phyloP scores from a whole-genome alignment of 2,113 vertebrate genomes.

The Podarcis cretensis region DNA sequence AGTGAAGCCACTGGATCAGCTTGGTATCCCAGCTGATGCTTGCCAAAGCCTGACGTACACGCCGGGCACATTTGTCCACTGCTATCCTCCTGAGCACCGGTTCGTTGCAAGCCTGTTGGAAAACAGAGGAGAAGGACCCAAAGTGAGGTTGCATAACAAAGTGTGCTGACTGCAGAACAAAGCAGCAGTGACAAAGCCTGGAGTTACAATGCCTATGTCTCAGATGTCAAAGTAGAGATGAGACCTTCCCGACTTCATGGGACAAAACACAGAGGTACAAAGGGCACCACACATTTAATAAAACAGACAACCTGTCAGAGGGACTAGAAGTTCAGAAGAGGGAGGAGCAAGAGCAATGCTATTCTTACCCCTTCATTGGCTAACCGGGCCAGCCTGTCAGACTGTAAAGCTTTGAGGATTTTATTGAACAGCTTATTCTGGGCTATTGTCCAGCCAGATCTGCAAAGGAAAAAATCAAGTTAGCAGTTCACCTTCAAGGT shows the following conservation, averaged over 20 bases:
- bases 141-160: neutral
- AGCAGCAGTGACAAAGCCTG: fast-evolving
- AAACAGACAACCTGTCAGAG: fast-evolving
- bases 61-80: conserved; percentile 94
- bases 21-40: conserved; percentile 95
- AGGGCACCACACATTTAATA: fast-evolving
- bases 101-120: conserved; percentile 88
- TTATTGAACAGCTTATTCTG: conserved; percentile 99
- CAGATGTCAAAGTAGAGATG: neutral
- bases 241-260: fast-evolving
- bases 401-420: conserved; percentile 93
- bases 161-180: fast-evolving
- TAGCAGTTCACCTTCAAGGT: neutral
- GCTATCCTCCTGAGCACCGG: conserved; percentile 92
- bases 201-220: fast-evolving
- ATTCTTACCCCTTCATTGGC: conserved; percentile 92
- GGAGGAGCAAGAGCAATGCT: fast-evolving
- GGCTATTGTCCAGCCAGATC: conserved; percentile 92
- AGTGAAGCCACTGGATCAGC: conserved; percentile 95
- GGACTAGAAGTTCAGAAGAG: fast-evolving
- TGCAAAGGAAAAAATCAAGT: conserved; percentile 61
- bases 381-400: conserved; percentile 90
- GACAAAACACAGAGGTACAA: neutral
- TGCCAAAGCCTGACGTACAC: conserved; percentile 92
- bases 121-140: fast-evolving